Conservation (phyloP, 2,113 vertebrate genomes). For the Ellobius talpinus region DNA sequence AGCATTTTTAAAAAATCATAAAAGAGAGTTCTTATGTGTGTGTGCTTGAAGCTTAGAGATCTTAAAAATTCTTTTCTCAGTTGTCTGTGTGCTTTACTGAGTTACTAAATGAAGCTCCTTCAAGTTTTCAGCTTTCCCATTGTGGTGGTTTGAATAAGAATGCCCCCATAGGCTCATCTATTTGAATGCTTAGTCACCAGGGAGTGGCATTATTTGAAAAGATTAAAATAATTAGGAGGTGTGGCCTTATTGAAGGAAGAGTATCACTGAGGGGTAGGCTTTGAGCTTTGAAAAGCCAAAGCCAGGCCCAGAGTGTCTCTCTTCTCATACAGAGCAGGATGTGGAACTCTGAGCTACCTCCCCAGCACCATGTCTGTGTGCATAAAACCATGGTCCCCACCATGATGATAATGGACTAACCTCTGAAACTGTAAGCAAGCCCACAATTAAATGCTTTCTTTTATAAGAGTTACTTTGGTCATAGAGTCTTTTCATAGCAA, state of each 20-base stretch:
- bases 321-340: background rate
- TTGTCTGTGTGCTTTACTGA: background rate
- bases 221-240: background rate
- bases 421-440: background rate
- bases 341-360: background rate
- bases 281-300: background rate
- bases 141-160: background rate
- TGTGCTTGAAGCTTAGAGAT: background rate
- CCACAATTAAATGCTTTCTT: background rate
- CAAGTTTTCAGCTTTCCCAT: conserved; percentile 11
- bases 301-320: background rate
- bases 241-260: background rate
- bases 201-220: background rate
- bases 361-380: background rate
- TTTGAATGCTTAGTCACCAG: background rate
- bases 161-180: too few relatives aligned
- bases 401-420: background rate
- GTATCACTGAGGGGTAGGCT: background rate
- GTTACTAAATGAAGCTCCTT: conserved; percentile 23
- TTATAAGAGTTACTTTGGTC: background rate
- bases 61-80: background rate
- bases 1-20: too few relatives aligned
- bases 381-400: background rate
- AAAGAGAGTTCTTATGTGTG: background rate
- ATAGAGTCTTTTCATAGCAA: background rate